Conservation (phyloP, 92 coral and sea anemone species). For the Zoanthus solanderi region DNA sequence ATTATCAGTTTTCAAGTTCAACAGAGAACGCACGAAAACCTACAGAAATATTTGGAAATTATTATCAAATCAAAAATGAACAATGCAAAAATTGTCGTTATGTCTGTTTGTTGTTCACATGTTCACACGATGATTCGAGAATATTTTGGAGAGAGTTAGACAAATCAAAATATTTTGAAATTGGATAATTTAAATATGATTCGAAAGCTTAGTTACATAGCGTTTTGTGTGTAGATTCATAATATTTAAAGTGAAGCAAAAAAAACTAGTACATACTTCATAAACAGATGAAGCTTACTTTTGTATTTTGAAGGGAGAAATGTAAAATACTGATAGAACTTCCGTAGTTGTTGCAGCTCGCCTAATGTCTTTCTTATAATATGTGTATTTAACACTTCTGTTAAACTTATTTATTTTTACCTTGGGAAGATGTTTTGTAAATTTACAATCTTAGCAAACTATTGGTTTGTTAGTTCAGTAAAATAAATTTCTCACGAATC, state of each 20-base stretch:
- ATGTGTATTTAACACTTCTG: slow-evolving; percentile 87
- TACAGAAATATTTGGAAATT: slow-evolving; percentile 45
- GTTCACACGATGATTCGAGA: slow-evolving; percentile 72
- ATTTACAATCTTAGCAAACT: slow-evolving; percentile 92
- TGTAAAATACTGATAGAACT: slow-evolving; percentile 19
- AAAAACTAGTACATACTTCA: neutral
- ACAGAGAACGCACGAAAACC: slow-evolving; percentile 19
- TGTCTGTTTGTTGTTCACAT: slow-evolving; percentile 44
- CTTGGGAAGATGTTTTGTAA: slow-evolving; percentile 92
- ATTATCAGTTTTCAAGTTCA: slow-evolving; percentile 24
- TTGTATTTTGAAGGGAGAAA: slow-evolving; percentile 2
- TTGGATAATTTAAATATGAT: slow-evolving; percentile 78
- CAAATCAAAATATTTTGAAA: slow-evolving; percentile 98
- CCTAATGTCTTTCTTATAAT: slow-evolving; percentile 51
- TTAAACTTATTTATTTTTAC: slow-evolving; percentile 91
- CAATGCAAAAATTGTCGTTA: slow-evolving; percentile 38
- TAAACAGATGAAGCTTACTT: slow-evolving; percentile 2
- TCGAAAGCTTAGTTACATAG: slow-evolving; percentile 64
- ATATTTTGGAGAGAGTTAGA: slow-evolving; percentile 84
- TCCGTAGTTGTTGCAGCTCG: slow-evolving; percentile 28
- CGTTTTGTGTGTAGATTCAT: slow-evolving; percentile 29
- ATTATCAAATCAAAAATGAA: slow-evolving; percentile 47
- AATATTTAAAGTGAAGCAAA: slow-evolving; percentile 10
- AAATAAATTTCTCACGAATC: slow-evolving; percentile 95
- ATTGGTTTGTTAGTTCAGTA: slow-evolving; percentile 91